Percentiles rank a stretch among this genome's conserved stretches.
Evolutionary conservation across 2,797 vertebrate genomes (phyloP).

Genomic region (Melanotaenia trifasciata): DNA sequence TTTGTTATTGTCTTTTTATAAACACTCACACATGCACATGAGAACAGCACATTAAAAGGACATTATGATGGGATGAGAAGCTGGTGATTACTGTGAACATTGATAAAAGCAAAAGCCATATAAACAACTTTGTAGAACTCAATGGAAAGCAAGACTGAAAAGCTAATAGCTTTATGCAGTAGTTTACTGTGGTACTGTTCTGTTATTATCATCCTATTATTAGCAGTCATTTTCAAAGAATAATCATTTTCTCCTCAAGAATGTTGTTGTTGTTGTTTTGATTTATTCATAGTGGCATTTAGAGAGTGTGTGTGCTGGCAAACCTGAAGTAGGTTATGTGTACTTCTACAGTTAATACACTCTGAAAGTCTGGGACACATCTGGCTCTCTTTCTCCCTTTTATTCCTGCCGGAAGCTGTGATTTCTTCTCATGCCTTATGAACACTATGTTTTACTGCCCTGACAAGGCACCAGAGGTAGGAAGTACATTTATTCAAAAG

Average conservation of each 20-base stretch:
- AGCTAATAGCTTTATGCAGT: constrained; percentile 14
- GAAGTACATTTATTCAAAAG: constrained; percentile 30
- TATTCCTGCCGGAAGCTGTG: constrained; percentile 59
- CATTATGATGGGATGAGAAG: constrained; percentile 59
- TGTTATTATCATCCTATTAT: not conserved
- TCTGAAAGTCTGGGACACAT: constrained; percentile 71
- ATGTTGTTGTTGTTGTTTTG: constrained; percentile 38
- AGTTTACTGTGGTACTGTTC: not conserved
- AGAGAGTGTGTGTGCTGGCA: constrained; percentile 65
- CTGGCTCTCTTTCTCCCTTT: constrained; percentile 64
- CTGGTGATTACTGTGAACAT: constrained; percentile 51
- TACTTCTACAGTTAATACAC: constrained; percentile 61
- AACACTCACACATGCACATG: constrained; percentile 52
- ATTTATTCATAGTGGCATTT: constrained; percentile 67
- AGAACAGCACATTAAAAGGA: constrained; percentile 70
- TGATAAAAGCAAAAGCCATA: constrained; percentile 43
- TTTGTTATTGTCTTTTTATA: constrained; percentile 63
- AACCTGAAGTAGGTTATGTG: constrained; percentile 73
- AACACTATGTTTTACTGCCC: constrained; percentile 44
- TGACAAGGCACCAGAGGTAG: constrained; percentile 48
- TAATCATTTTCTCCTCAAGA: constrained; percentile 33
- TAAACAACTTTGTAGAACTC: constrained; percentile 2
- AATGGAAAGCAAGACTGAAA: not conserved
- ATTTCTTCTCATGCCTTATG: constrained; percentile 43
- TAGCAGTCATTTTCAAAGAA: constrained; percentile 45